phyloP scores from a whole-genome alignment of 1,140 invertebrate species.

The Heliothis subflexa region DNA sequence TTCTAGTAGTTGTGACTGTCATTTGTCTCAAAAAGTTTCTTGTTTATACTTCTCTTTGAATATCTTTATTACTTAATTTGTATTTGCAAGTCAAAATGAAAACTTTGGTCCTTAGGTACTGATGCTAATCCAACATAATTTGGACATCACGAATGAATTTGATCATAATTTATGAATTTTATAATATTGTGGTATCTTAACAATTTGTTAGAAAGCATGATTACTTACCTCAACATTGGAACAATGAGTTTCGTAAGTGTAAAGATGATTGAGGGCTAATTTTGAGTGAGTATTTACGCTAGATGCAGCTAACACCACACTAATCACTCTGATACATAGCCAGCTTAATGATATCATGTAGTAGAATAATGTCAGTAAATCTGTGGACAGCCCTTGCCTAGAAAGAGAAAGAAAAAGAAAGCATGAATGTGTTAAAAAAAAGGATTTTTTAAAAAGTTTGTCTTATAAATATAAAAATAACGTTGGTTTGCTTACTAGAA shows the following conservation, averaged over 20 bases:
- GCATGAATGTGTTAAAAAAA: no score
- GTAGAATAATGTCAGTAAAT: slow-evolving; percentile 48
- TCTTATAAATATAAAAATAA: no score
- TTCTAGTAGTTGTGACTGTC: no score
- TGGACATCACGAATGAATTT: no score
- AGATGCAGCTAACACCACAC: slow-evolving; percentile 64
- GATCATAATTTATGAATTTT: neutral
- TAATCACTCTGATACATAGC: slow-evolving; percentile 58
- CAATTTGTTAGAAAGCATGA: neutral
- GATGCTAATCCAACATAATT: neutral
- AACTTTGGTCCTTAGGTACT: neutral
- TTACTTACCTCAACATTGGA: slow-evolving; percentile 69
- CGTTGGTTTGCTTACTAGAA: no score
- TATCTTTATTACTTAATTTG: neutral
- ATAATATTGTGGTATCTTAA: neutral
- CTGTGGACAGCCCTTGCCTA: slow-evolving; percentile 1
- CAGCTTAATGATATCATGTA: slow-evolving; percentile 62
- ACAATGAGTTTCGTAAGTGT: slow-evolving; percentile 49
- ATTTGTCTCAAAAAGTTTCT: no score
- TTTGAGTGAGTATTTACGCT: slow-evolving; percentile 63
- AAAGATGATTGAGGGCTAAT: slow-evolving; percentile 59
- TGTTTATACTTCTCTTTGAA: no score
- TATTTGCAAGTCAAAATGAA: neutral
- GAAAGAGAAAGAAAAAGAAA: neutral
- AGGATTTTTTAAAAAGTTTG: no score